A percentile compares a stretch with the other conserved stretches of the same genome.
Conservation (phyloP, 2,797 vertebrate species). For the Mallotus villosus region DNA sequence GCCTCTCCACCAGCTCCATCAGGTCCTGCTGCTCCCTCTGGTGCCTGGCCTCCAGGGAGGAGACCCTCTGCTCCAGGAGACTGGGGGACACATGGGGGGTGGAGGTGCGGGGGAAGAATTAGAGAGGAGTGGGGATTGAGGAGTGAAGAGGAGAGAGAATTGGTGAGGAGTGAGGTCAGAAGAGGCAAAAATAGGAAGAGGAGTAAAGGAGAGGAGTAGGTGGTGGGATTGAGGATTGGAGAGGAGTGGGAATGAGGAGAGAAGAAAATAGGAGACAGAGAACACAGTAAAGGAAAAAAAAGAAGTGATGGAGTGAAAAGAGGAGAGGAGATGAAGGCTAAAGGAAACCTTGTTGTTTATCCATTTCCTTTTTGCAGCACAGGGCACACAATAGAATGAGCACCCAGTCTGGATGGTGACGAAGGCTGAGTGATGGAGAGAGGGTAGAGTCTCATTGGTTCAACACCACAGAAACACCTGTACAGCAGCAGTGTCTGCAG, state of each 20-base stretch:
- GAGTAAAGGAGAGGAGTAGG: background rate
- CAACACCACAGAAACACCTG: constrained; percentile 66
- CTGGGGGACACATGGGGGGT: background rate
- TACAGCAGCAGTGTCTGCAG: constrained; percentile 56
- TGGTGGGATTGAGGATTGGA: background rate
- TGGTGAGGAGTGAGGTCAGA: background rate
- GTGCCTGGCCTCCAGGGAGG: constrained; percentile 74
- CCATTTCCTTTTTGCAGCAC: background rate
- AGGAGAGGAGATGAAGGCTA: background rate
- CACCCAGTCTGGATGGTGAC: constrained; percentile 25
- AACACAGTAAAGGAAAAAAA: background rate
- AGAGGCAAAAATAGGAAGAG: background rate
- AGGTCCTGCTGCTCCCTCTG: constrained; percentile 73
- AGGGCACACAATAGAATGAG: background rate
- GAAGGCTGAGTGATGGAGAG: constrained; percentile 51
- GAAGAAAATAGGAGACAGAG: background rate
- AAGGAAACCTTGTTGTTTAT: background rate
- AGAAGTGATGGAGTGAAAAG: background rate
- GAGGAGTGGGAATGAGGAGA: too few relatives aligned
- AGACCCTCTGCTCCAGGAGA: constrained; percentile 74
- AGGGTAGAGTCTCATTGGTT: constrained; percentile 44
- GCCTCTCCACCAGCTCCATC: constrained; percentile 74
- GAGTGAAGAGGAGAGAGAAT: background rate
- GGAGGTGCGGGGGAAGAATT: background rate
- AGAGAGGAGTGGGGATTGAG: background rate